Base-by-base conservation (phyloP, 2,888 invertebrate species). In the Cartodere bifasciata region DNA sequence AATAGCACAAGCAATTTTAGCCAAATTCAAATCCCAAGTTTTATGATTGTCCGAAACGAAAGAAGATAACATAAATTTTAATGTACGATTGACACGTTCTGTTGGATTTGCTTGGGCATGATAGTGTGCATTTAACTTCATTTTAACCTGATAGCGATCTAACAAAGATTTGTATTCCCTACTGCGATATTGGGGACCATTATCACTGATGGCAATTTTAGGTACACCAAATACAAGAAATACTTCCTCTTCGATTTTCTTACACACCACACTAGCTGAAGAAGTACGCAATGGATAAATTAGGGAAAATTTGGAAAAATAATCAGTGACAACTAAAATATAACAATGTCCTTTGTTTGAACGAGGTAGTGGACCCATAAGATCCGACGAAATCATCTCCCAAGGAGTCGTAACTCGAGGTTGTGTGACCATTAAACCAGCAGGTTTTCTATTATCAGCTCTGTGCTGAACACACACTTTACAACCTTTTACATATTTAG, bases 21-120 rank as follows among this genome's bases (percentile, higher is more conserved):
- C 14, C 10, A 46, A 30, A 27, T 40, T 23, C 11, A 27, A 12
- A 36, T 45, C 43, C 40, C 43, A 45, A 3, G 16, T 14, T 4
- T 42, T 16, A 21, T 53, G 52, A 25, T 47, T 40, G 1, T 39
- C 36, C 0, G 16, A 26, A 1, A 50, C 38, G 27, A 42, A 52
- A 4, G 48, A 29, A 1, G 43, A 17, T 2, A 53, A 38, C 45
- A 53, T 48, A 1, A 47, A 47, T 32, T 50, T 49, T 4, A 53
- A 13, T 0, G 46, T 45, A 11, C 46, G 28, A 25, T 51, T 53
- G 0, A 43, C 38, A 3, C 50, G 11, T 32, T 55, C 52, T 0
- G 46, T 47, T 0, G 49, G 47, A 31, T 56, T 53, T 4, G 41
- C 44, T 23, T 53, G 49, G 0, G 48, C 42, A 10, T 44, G 36